Evolutionary conservation across 2,888 invertebrate genomes (phyloP), one percentile per base, ranked within the genome.

Genomic region (Trichopoda pennipes): DNA sequence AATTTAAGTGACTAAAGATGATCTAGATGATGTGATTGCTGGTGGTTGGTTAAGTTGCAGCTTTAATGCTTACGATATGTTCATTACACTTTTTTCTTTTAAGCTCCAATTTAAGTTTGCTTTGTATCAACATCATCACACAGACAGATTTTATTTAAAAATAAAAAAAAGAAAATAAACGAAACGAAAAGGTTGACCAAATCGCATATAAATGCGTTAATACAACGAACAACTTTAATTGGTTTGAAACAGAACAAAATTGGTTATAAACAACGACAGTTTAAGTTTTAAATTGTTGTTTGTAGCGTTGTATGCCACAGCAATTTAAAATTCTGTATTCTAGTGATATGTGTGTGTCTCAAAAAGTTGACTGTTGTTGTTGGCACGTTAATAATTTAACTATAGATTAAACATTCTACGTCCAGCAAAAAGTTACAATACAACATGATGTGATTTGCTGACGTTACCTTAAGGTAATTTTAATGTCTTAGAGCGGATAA

Each of bases 221-320:
- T 3, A 23, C 7, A 64, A 56, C 32, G 49, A 51, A 64, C 85
- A 86, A 85, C 88, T 88, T 88, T 88, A 80, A 74, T 74, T 80
- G 73, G 73, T 21, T 61, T 16, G 70, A 77, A 58, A 32, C 38
- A 58, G 23, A 55, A 73, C 23, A 58, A 78, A 72, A 79, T 72
- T 69, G 61, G n/a, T 79, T 82, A 70, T 74, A 75, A 82, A 72
- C 79, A 79, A 68, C 58, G 75, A 81, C 77, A 77, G 70, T 66
- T 73, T 72, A 79, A 70, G 28, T 64, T 44, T 76, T 64, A 64
- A 78, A 78, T 78, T 78, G 70, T 58, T 78, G 28, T 49, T 75
- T 66, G 56, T 55, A n/a, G 32, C 14, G 49, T 58, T 47, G 56
- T 64, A 10, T 73, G 53, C 44, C 42, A 49, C n/a, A 70, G 42